phyloP scores from a whole-genome alignment of 2,113 vertebrate genomes.

The Herpetotheres cachinnans region DNA sequence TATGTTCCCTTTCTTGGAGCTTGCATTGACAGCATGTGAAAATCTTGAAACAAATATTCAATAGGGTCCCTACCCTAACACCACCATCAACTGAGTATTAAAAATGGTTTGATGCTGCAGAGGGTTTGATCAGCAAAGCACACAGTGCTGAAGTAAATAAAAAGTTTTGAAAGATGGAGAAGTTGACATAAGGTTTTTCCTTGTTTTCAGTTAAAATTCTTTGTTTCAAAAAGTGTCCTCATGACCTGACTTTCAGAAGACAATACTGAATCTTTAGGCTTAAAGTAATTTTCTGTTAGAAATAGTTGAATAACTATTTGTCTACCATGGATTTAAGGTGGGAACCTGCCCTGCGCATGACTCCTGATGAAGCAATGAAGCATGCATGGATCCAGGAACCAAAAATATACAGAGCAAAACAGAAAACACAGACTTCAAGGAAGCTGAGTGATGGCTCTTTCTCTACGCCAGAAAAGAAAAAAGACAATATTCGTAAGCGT shows the following conservation, averaged over 20 bases:
- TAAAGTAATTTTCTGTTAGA: not conserved
- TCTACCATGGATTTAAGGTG: slow-evolving; percentile 75
- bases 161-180: not conserved
- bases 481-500: slow-evolving; percentile 48
- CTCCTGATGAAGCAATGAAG: slow-evolving; percentile 86
- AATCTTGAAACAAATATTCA: not conserved
- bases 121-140: not conserved
- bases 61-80: not conserved
- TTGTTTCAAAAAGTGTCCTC: not conserved
- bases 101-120: not conserved
- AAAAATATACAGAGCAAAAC: slow-evolving; percentile 68
- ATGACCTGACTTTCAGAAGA: not conserved
- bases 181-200: not conserved
- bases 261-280: not conserved
- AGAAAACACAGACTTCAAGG: slow-evolving; percentile 66
- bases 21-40: not conserved
- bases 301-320: not conserved
- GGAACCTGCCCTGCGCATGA: slow-evolving; percentile 90
- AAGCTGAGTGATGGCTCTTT: slow-evolving; percentile 59
- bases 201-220: not conserved
- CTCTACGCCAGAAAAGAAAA: slow-evolving; percentile 54
- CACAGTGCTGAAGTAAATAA: not conserved
- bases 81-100: not conserved
- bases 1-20: not conserved
- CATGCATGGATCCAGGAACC: slow-evolving; percentile 89